Evolutionary conservation across 2,888 invertebrate genomes (phyloP), one percentile per base, ranked within the genome.

Genomic region (Calliopum simillimum): DNA sequence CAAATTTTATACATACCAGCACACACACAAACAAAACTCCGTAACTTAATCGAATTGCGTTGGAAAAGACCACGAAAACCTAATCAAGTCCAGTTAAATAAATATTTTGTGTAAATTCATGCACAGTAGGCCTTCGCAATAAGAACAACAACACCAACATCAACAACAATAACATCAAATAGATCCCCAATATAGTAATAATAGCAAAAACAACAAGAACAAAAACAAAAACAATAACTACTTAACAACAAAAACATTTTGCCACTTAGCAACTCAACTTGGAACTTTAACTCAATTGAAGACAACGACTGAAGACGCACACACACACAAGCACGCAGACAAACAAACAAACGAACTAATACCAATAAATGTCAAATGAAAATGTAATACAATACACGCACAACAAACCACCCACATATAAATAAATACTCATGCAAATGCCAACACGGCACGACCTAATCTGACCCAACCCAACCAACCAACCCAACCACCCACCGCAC

Each of bases 381-480:
- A 49, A n/a, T 49, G 25, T 53, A 64, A 64, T 53, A 64, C 33
- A 49, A 64, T 61, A 56, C 56, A 59, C 12, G 16, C 53, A 68
- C 33, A 33, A 33, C 33, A 33, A 33, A 33, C 33, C 33, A 72
- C 56, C 63, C 62, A 71, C 62, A 68, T 4, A 61, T 21, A 53
- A 21, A 16, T n/a, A 59, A 21, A 16, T n/a, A 59, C 44, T 2
- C n/a, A 19, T 3, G 13, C 63, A 41, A 14, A 44, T 13, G 14
- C 66, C 21, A 25, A 41, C 41, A 51, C 23, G 4, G 19, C 14
- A 19, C 23, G 55, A 14, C 63, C 53, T 63, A 78, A 78, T 75
- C 76, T 77, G 78, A 76, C 78, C 77, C 77, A 78, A 77, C 78
- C 76, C 71, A 74, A 76, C 4, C 43, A 33, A n/a, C 77, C 77